Base-by-base conservation (phyloP, 2,888 invertebrate genomes). In the Onthophagus sagittarius region DNA sequence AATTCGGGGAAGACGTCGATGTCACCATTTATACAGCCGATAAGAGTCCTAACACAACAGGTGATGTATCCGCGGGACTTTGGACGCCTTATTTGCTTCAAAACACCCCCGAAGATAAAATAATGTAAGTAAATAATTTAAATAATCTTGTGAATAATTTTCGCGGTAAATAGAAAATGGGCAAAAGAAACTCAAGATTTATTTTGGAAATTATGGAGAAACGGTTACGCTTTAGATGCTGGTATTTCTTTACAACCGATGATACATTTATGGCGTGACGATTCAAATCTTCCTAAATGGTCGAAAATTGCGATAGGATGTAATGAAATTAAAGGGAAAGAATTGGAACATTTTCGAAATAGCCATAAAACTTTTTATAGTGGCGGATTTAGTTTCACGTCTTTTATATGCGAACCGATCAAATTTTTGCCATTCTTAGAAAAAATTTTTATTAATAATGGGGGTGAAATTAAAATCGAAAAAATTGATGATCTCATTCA, bases 51-150 rank as follows among this genome's bases (percentile, higher is more conserved):
- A 83, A 90, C 72, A 94, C 94, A 0, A 94, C 93, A 0, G 92
- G 93, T 0, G 94, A 94, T 82, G 91, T 92, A 0, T 91, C 93
- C 0, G 94, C 93, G 0, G 94, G 94, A 0, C 83, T 94, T 5
- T 94, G 93, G 93, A 86, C 87, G 6, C 94, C 94, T 0, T 93
- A 89, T 80, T 81, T 91, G 4, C 86, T 89, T 62, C 88, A 89
- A 0, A 84, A 86, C 13, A 92, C 92, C 0, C 85, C 90, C 0
- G 78, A 81, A 2, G 77, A 85, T 0, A 86, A 89, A 73, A 84
- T 92, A 23, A 77, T 84, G 93, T 93, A 82, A 73, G 67, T 2
- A 64, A 23, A 33, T 31, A 15, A 67, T 15, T 14, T 15, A 64
- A 53, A 70, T 13, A 64, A 69, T 69, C 33, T 15, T 7, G 6